Evolutionary conservation across 1,140 invertebrate species (phyloP), one percentile per base, ranked within the genome.

Genomic region (Drepana arcuata): DNA sequence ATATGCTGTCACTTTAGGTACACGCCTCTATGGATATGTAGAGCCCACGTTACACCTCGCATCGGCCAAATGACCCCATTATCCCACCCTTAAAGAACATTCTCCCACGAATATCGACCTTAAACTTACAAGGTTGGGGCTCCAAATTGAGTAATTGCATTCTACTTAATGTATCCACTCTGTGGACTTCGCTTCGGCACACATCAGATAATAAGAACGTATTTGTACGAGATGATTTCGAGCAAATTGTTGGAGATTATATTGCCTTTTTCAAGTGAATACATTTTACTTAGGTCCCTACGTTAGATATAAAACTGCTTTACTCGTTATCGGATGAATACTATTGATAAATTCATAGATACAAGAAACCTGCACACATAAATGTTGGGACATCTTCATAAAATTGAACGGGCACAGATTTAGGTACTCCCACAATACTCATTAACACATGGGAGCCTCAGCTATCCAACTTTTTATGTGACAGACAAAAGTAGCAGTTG

Each of bases 1-100:
- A 69, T 72, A 67, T 67, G 51, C 48, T 45, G 44, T 49, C 54
- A 67, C 57, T 69, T 64, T 48, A 48, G 40, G 46, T 44, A 61
- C 45, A 58, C 53, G 60, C 54, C 46, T 65, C 39, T 49, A 51
- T 42, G 44, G 49, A 48, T 60, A 56, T 68, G 57, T 61, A 31
- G 4, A 36, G 44, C 50, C 55, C 43, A 51, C 55, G 53, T 62
- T 59, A 71, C 63, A 71, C 68, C 59, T 67, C 66, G 32, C 53
- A 35, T 54, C 53, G 61, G 54, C 56, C 51, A 71, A 66, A 75
- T 69, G 61, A 72, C 59, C 59, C 55, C 57, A 67, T 74, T 69
- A 69, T 51, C 44, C 59, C 51, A 51, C 56, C 58, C 58, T 64
- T 42, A 12, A 32, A 23, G 31, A 26, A 11, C 31, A n/a, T 27